Conservation (phyloP, 2,113 vertebrate genomes). For the Chrysochloris asiatica region DNA sequence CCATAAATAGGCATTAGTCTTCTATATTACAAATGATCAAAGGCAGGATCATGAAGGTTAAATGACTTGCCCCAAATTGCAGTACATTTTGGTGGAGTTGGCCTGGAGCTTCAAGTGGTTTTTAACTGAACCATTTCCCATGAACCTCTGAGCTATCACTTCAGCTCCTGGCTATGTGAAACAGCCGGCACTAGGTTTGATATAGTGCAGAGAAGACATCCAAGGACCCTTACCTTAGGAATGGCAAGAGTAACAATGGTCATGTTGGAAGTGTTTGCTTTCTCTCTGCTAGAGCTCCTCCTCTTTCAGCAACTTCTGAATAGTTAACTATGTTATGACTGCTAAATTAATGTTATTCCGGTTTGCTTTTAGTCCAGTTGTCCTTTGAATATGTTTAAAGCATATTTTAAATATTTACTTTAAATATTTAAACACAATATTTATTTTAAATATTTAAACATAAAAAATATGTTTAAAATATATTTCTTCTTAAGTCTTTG, state of each 20-base stretch:
- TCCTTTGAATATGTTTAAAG: background rate
- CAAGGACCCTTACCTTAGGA: background rate
- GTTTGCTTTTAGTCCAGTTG: background rate
- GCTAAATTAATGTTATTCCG: background rate
- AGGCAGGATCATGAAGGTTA: background rate
- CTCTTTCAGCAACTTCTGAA: background rate
- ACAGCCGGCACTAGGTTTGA: too few species aligned
- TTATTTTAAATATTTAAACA: too few species aligned
- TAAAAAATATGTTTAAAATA: too few species aligned
- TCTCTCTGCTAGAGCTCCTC: background rate
- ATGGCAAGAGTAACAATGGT: background rate
- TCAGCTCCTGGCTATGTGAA: background rate
- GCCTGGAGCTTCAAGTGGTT: background rate
- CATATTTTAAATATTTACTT: too few species aligned
- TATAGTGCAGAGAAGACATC: background rate
- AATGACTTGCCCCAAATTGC: background rate
- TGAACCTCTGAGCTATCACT: background rate
- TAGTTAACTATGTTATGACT: background rate
- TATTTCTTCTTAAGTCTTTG: background rate
- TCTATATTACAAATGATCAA: slow-evolving; percentile 9
- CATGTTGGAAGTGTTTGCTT: background rate
- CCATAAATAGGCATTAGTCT: too few species aligned
- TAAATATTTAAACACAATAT: too few species aligned
- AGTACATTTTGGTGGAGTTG: background rate
- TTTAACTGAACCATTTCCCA: background rate